phyloP scores from a whole-genome alignment of 2,113 vertebrate genomes.

The Sporophila hypoxantha region DNA sequence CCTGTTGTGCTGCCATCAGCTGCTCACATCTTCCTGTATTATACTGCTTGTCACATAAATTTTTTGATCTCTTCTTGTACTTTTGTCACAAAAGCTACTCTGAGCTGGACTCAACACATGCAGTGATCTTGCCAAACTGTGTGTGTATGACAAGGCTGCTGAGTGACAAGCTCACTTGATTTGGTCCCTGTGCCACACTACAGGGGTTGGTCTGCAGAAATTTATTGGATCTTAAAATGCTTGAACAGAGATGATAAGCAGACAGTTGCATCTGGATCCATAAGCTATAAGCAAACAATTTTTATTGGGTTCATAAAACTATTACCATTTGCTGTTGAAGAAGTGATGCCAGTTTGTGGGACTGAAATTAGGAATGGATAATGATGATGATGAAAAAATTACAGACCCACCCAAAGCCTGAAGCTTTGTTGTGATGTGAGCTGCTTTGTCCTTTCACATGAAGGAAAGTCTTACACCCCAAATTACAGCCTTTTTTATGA shows the following conservation, averaged over 20 bases:
- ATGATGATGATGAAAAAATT: background rate
- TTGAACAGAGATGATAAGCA: background rate
- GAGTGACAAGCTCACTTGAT: constrained; percentile 3
- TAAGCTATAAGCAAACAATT: background rate
- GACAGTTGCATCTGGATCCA: background rate
- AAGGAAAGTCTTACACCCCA: background rate
- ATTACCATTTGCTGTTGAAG: background rate
- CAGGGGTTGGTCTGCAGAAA: background rate
- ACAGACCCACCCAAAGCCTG: background rate
- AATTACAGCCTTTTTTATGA: background rate
- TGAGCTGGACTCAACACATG: background rate
- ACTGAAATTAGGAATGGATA: background rate
- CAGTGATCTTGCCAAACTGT: background rate
- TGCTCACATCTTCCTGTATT: constrained; percentile 14
- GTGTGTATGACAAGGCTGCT: background rate
- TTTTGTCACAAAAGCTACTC: background rate
- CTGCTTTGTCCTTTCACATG: background rate
- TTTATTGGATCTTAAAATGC: background rate
- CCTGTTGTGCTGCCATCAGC: background rate
- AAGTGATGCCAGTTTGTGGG: background rate
- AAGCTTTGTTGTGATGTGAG: background rate
- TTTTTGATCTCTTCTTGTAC: constrained; percentile 28
- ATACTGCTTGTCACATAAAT: constrained; percentile 20
- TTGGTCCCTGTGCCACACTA: background rate
- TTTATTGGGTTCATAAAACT: background rate